Base-by-base conservation (phyloP, 2,797 vertebrate genomes). In the Dipus sagitta region DNA sequence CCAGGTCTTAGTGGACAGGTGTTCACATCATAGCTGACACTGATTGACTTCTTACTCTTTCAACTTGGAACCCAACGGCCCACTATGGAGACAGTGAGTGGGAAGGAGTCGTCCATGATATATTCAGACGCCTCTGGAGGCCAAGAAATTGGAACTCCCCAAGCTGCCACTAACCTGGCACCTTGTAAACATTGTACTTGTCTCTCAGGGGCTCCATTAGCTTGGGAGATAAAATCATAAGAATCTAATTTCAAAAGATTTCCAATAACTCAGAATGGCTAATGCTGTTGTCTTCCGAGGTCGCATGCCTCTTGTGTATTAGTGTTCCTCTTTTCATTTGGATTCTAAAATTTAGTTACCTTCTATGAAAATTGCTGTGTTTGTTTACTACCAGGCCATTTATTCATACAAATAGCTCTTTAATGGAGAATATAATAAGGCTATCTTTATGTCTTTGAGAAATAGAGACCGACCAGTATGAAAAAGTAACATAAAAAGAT, bases 11-110 rank as follows among this genome's bases (percentile, higher is more conserved):
- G 90, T 86, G 1, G 90, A 94, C 96, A 96, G 96, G 95, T 97
- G 94, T 87, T 93, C 95, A 83, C 85, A 96, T 97, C 85, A 52
- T 93, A 96, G 96, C 87, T 96, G 97, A 97, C 96, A 90, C 52
- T 97, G 96, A 96, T 96, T 96, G 96, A 94, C 90, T 96, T 87
- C 70, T 60, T 81, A 13, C 70, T 96, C 90, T 93, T 94, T 95
- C 79, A 68, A 11, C 76, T 84, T 95, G 80, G 93, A 95, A 93
- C 88, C 83, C 18, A 9, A 83, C 70, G 26, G 86, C 38, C 47
- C 34, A 6, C 94, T 95, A 77, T 3, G 58, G 90, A 90, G 86
- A 88, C 12, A 10, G 21, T 24, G 78, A 91, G 75, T 71, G 78
- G 82, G 34, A 90, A 71, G 62, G 47, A 91, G 84, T 70, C 68